A percentile compares a stretch with the other conserved stretches of the same genome.
Evolutionary conservation across 2,888 invertebrate species (phyloP).

Genomic region (Folsomia manolachei): DNA sequence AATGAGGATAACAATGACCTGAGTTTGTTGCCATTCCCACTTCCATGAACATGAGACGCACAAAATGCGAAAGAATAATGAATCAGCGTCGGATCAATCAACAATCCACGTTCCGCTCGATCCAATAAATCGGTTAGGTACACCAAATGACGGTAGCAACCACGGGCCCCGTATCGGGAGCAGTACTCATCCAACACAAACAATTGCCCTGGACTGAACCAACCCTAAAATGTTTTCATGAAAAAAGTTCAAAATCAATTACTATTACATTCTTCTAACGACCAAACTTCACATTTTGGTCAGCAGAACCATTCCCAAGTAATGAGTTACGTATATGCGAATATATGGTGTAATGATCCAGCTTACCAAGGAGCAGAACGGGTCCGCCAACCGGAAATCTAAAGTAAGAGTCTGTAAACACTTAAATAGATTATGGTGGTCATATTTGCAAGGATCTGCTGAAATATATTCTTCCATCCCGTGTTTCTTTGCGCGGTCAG

Average conservation of each 20-base stretch:
- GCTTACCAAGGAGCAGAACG: constrained; percentile 93
- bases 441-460: constrained; percentile 96
- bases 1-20: too few relatives aligned
- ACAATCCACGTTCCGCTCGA: constrained; percentile 86
- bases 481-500: constrained; percentile 93
- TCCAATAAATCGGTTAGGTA: constrained; percentile 93
- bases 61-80: constrained; percentile 99
- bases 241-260: too few relatives aligned
- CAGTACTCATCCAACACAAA: constrained; percentile 98
- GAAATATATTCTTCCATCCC: constrained; percentile 99
- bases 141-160: constrained; percentile 93
- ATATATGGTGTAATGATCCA: too few relatives aligned
- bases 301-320: too few relatives aligned
- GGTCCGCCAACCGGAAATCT: constrained; percentile 93
- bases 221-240: constrained; percentile 66
- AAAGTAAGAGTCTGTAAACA: constrained; percentile 87
- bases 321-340: too few relatives aligned
- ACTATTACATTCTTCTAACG: too few relatives aligned
- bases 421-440: constrained; percentile 90
- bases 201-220: constrained; percentile 99
- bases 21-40: too few relatives aligned
- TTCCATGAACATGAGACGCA: constrained; percentile 98
- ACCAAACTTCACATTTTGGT: too few relatives aligned
- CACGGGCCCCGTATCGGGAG: constrained; percentile 93
- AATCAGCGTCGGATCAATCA: constrained; percentile 97